Conservation (phyloP, 2,888 invertebrate species). For the Megastigmus dorsalis region DNA sequence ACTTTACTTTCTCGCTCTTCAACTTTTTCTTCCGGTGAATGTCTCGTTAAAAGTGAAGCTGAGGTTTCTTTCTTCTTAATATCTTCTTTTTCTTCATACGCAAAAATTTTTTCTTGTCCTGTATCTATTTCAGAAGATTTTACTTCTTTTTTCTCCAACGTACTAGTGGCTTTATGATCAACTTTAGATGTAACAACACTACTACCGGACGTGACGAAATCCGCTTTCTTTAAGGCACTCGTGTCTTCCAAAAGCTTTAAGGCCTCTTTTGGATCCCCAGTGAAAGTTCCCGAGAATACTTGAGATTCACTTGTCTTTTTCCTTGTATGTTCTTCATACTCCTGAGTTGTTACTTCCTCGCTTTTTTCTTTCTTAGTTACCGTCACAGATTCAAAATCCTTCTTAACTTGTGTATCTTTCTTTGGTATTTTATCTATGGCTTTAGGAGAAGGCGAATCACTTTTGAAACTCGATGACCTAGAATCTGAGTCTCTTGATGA, state of each 20-base stretch:
- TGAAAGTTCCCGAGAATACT: conserved; percentile 61
- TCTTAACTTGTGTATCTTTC: conserved; percentile 12
- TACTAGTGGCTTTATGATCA: conserved; percentile 64
- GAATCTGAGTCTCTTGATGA: conserved; percentile 35
- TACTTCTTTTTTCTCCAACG: conserved; percentile 64
- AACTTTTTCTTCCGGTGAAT: conserved; percentile 63
- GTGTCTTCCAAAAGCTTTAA: conserved; percentile 62
- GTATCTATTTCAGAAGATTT: conserved; percentile 65
- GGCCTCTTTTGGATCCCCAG: conserved; percentile 60
- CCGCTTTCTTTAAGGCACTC: conserved; percentile 55
- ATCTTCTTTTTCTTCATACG: conserved; percentile 66
- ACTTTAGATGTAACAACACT: conserved; percentile 63
- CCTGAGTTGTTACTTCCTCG: conserved; percentile 59
- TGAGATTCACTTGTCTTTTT: conserved; percentile 64
- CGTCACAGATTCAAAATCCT: conserved; percentile 21
- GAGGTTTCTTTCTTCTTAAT: conserved; percentile 63
- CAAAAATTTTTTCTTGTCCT: conserved; percentile 63
- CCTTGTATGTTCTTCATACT: conserved; percentile 60
- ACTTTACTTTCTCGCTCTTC: conserved; percentile 62
- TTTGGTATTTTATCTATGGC: conserved; percentile 9
- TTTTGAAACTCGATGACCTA: conserved; percentile 22
- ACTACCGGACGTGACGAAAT: conserved; percentile 49
- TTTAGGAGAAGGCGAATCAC: conserved; percentile 25
- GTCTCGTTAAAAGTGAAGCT: conserved; percentile 62
- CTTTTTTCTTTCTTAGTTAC: conserved; percentile 33